Evolutionary conservation across 2,888 invertebrate genomes (phyloP).

Genomic region (Lasiommata megera): DNA sequence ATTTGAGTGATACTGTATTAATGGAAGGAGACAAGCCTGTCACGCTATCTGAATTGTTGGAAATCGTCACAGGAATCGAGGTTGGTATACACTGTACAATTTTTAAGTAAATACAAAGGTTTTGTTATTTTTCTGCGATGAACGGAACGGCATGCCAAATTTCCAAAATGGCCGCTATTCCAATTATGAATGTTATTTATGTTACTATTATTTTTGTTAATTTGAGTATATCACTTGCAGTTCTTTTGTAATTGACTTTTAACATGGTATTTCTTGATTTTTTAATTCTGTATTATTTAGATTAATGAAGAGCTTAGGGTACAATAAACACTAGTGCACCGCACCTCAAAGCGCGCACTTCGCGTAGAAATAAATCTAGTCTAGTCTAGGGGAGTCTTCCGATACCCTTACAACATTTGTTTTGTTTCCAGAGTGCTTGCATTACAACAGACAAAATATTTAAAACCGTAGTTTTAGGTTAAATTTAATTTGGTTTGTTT

Average conservation of each 20-base stretch:
- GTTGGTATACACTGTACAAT: constrained; percentile 34
- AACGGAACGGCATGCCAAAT: constrained; percentile 71
- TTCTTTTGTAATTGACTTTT: background rate
- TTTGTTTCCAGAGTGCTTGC: too few species aligned
- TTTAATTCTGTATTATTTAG: too few species aligned
- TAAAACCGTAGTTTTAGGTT: too few species aligned
- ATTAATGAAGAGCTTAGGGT: too few species aligned
- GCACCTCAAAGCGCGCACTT: too few species aligned
- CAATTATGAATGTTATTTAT: background rate
- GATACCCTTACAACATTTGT: too few species aligned
- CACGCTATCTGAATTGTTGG: constrained; percentile 64
- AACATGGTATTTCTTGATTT: background rate
- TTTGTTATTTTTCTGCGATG: constrained; percentile 47
- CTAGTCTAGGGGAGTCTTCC: too few species aligned
- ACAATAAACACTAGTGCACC: too few species aligned
- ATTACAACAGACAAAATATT: too few species aligned
- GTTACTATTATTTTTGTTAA: background rate
- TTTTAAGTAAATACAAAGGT: constrained; percentile 34
- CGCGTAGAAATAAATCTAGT: too few species aligned
- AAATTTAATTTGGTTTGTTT: too few species aligned
- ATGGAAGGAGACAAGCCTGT: constrained; percentile 68
- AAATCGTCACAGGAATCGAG: constrained; percentile 69
- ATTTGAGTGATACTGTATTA: constrained; percentile 71
- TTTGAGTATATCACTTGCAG: background rate
- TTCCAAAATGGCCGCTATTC: constrained; percentile 55